Percentiles rank a stretch among this genome's conserved stretches.
phyloP scores from a whole-genome alignment of 2,113 vertebrate species.

The Brevimyrus niger region DNA sequence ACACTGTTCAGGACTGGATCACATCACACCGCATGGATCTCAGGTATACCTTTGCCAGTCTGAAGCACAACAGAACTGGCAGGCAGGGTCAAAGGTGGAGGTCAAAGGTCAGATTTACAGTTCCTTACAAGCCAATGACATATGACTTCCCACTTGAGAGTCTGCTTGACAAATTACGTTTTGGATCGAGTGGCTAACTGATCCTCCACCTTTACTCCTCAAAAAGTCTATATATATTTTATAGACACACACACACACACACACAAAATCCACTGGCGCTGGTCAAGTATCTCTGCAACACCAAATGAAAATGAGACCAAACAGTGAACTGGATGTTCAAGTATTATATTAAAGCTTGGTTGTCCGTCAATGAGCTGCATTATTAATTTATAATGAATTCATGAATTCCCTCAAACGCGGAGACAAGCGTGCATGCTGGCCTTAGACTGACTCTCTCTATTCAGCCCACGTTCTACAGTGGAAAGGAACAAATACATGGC shows the following conservation, averaged over 20 bases:
- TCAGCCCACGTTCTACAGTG: background rate
- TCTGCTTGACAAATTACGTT: background rate
- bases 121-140: background rate
- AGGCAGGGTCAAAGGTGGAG: slow-evolving; percentile 34
- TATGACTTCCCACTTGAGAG: background rate
- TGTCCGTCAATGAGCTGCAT: slow-evolving; percentile 26
- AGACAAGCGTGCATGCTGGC: background rate
- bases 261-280: slow-evolving; percentile 39
- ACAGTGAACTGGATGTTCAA: background rate
- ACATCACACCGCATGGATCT: slow-evolving; percentile 26
- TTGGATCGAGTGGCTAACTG: background rate
- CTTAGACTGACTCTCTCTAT: background rate
- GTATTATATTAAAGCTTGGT: background rate
- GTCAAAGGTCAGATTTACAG: slow-evolving; percentile 27
- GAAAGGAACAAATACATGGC: background rate
- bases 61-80: slow-evolving; percentile 43
- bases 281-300: slow-evolving; percentile 13
- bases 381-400: background rate
- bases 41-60: slow-evolving; percentile 29
- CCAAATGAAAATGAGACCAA: background rate
- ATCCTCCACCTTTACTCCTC: slow-evolving; percentile 6
- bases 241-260: background rate
- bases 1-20: slow-evolving; percentile 33
- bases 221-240: background rate
- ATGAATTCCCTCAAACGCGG: slow-evolving; percentile 35